Evolutionary conservation across 1,140 invertebrate genomes (phyloP).

Genomic region (Diabrotica undecimpunctata): DNA sequence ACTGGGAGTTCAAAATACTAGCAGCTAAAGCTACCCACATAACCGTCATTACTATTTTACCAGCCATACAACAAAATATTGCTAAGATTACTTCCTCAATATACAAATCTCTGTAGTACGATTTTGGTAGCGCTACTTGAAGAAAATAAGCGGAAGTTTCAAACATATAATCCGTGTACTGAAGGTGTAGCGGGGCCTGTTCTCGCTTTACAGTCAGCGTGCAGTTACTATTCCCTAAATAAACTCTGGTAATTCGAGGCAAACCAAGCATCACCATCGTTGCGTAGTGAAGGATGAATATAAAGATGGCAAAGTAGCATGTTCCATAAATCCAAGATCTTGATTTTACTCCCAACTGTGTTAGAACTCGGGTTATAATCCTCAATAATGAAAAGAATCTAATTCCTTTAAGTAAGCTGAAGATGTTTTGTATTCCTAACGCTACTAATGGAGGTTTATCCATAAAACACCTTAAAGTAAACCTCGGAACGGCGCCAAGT

Average conservation of each 20-base stretch:
- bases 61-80: neutral
- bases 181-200: neutral
- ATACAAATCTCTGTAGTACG: neutral
- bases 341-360: neutral
- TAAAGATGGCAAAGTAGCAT: neutral
- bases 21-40: conserved; percentile 21
- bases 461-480: neutral
- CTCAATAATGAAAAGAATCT: neutral
- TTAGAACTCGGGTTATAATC: neutral
- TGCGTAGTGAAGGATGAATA: neutral
- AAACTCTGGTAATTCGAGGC: neutral
- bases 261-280: neutral
- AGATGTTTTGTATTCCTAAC: neutral
- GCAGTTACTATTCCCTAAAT: neutral
- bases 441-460: neutral
- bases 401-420: neutral
- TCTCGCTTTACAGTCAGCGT: neutral
- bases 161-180: neutral
- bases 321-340: neutral
- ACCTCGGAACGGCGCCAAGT: neutral
- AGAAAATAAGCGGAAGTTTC: neutral
- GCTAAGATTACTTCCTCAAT: neutral
- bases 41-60: neutral
- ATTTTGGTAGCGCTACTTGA: neutral
- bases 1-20: conserved; percentile 18